phyloP scores from a whole-genome alignment of 1,140 invertebrate genomes.

The Sminthurinus signatus region DNA sequence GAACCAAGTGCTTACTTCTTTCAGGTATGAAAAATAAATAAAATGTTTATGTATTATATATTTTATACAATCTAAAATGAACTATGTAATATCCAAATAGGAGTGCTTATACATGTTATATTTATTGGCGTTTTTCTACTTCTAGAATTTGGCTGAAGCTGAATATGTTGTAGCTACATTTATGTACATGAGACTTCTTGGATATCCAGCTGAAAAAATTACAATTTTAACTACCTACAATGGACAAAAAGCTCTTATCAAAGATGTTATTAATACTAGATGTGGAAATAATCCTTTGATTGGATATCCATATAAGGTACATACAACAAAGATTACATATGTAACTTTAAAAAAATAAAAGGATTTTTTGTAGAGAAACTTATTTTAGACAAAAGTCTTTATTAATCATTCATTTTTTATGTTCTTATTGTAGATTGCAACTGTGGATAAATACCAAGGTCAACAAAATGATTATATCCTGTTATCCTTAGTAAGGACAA shows the following conservation, averaged over 20 bases:
- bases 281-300: constrained; percentile 96
- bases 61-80: no score
- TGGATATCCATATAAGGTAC: constrained; percentile 90
- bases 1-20: constrained; percentile 99
- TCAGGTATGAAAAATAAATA: constrained; percentile 59
- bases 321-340: no score
- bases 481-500: constrained; percentile 89
- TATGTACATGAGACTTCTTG: constrained; percentile 97
- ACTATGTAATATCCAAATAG: no score
- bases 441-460: constrained; percentile 99
- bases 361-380: no score
- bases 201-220: constrained; percentile 95
- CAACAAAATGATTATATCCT: constrained; percentile 99
- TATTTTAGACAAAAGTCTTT: no score
- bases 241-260: constrained; percentile 95
- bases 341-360: no score
- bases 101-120: background rate
- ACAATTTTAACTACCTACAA: constrained; percentile 99
- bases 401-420: no score
- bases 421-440: constrained; percentile 57
- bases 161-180: constrained; percentile 97
- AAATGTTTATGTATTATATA: constrained; percentile 2
- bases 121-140: constrained; percentile 24
- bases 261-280: constrained; percentile 89
- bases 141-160: constrained; percentile 93